Base-by-base conservation (phyloP, 2,888 invertebrate genomes). In the Ptilodon capucinus region DNA sequence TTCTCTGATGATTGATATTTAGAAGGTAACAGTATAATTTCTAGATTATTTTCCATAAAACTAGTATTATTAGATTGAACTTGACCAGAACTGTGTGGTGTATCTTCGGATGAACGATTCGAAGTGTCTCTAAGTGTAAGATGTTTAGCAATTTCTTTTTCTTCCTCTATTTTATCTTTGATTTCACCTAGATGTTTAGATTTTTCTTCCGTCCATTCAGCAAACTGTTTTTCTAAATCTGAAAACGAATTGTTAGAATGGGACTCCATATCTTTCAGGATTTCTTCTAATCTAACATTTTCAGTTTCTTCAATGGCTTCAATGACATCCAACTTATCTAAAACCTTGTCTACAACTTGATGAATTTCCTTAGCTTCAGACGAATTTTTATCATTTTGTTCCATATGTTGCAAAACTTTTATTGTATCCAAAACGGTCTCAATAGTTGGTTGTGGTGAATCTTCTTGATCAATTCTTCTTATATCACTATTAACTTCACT, bases 361-460 rank as follows among this genome's bases (percentile, higher is more conserved):
- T 71, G 70, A 40, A 86, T 74, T 65, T 81, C 74, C 1, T 61
- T 32, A 4, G 51, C 64, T 58, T 79, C 74, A n/a, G 74, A 61
- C 19, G 50, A 48, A 48, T 76, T 76, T 46, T 62, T 67, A 39
- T 75, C 60, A 30, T 50, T 70, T n/a, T 60, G 51, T 65, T 82
- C 75, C 35, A 74, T 55, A 40, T 77, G 59, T 32, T 80, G 72
- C 40, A 86, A 63, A 23, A 68, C 41, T 60, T 77, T 76, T 28
- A 85, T 68, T 57, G 79, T 64, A 18, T 68, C 57, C 60, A 76
- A 71, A 25, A 84, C 60, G n/a, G 54, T 68, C 17, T 81, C 76
- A 3, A 74, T 36, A 18, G 74, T 63, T 3, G 75, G 61, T 36
- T 68, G 53, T 17, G 8, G 18, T n/a, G 59, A 54, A 32, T 60